A percentile compares a stretch with the other conserved stretches of the same genome.
phyloP scores from a whole-genome alignment of 2,113 vertebrate species.

The Pyrgilauda ruficollis region DNA sequence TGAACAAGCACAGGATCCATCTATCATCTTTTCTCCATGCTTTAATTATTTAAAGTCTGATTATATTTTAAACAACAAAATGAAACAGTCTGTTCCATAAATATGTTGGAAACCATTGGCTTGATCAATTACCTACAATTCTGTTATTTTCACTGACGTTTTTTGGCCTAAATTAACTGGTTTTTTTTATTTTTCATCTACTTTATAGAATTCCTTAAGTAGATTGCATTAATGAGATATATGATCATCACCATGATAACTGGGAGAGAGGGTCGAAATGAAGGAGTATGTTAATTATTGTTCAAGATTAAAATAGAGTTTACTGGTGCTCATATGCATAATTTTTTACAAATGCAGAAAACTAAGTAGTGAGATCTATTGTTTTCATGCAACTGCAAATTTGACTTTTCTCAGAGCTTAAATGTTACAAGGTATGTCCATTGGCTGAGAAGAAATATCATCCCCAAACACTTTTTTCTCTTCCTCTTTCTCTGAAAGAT shows the following conservation, averaged over 20 bases:
- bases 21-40: background rate
- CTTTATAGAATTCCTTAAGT: background rate
- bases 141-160: background rate
- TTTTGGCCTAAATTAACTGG: background rate
- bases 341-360: background rate
- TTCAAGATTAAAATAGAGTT: background rate
- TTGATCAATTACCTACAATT: background rate
- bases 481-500: background rate
- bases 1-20: background rate
- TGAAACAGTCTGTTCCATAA: background rate
- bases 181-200: background rate
- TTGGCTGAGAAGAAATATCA: background rate
- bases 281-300: background rate
- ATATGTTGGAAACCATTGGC: background rate
- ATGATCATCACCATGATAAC: background rate
- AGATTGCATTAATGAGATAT: background rate
- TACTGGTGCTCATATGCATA: background rate
- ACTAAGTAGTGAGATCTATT: background rate
- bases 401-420: background rate
- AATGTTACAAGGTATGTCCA: background rate
- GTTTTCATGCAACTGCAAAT: background rate
- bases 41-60: background rate
- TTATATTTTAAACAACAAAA: background rate
- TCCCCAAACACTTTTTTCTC: background rate
- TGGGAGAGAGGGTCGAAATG: background rate